Evolutionary conservation across 1,140 invertebrate genomes (phyloP).

Genomic region (Leptopilina boulardi): DNA sequence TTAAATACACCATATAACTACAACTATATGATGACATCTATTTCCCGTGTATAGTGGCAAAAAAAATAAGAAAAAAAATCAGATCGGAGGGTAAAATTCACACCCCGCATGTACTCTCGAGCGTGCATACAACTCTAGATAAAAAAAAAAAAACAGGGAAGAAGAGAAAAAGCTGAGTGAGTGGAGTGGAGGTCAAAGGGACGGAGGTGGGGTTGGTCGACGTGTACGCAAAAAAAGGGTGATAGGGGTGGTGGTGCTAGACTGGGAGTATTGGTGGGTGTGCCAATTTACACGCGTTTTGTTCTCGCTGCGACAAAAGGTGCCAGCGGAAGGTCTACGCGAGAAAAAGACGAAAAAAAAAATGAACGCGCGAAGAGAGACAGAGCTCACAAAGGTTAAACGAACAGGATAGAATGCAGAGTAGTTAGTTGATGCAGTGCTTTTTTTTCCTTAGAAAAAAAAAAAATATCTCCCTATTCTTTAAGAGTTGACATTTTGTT

Average conservation of each 20-base stretch:
- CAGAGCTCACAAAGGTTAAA: conserved; percentile 58
- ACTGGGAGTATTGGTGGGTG: conserved; percentile 60
- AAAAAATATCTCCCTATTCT: conserved; percentile 21
- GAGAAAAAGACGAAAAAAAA: conserved; percentile 28
- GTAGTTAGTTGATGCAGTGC: conserved; percentile 59
- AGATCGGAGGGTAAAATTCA: conserved; percentile 52
- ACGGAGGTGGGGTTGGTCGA: conserved; percentile 16
- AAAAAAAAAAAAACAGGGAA: conserved; percentile 41
- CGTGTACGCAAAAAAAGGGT: conserved; percentile 45
- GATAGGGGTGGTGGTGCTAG: conserved; percentile 31
- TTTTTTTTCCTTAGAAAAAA: conserved; percentile 44
- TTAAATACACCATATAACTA: not conserved
- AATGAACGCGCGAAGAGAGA: conserved; percentile 22
- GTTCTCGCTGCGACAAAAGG: conserved; percentile 67
- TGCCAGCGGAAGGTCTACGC: conserved; percentile 61
- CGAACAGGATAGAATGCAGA: conserved; percentile 54
- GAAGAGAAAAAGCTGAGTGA: conserved; percentile 42
- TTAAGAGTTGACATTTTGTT: not conserved
- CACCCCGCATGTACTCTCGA: conserved; percentile 52
- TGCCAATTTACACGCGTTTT: conserved; percentile 71
- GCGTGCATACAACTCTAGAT: conserved; percentile 32
- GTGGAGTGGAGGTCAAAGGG: conserved; percentile 28
- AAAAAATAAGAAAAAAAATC: not conserved
- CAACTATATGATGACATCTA: not conserved
- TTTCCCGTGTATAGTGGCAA: too few relatives aligned